phyloP scores from a whole-genome alignment of 1,140 invertebrate genomes.

The Micrasema longulum region DNA sequence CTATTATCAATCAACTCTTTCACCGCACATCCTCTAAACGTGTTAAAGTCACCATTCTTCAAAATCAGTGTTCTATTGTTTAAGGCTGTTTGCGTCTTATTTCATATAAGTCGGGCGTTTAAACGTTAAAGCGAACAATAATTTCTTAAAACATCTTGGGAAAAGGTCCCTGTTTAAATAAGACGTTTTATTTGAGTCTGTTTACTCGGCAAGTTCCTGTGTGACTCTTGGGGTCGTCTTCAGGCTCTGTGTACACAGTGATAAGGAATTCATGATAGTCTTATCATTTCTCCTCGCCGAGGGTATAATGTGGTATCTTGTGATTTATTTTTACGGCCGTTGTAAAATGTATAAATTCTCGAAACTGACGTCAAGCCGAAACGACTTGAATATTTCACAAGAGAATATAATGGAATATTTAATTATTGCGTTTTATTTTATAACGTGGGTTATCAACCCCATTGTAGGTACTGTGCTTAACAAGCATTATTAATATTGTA shows the following conservation, averaged over 20 bases:
- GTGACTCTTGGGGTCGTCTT: slow-evolving; percentile 14
- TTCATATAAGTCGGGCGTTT: too few relatives aligned
- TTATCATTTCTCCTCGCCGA: not conserved
- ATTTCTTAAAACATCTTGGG: slow-evolving; percentile 20
- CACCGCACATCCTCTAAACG: too few relatives aligned
- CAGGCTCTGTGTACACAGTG: slow-evolving; percentile 5
- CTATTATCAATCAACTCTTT: too few relatives aligned
- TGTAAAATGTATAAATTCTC: slow-evolving; percentile 13
- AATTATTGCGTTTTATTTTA: not conserved
- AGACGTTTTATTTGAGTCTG: slow-evolving; percentile 34
- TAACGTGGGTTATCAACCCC: too few relatives aligned
- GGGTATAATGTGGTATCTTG: slow-evolving; percentile 4
- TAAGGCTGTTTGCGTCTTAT: too few relatives aligned
- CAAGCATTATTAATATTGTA: too few relatives aligned
- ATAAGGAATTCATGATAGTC: slow-evolving; percentile 37
- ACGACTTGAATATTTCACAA: not conserved
- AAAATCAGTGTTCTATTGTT: too few relatives aligned
- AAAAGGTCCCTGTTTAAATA: slow-evolving; percentile 36
- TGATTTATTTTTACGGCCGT: slow-evolving; percentile 28
- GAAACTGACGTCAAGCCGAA: slow-evolving; percentile 9
- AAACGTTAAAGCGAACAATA: slow-evolving; percentile 14
- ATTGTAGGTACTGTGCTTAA: too few relatives aligned
- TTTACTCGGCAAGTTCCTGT: slow-evolving; percentile 23
- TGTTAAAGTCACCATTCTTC: too few relatives aligned
- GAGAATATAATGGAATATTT: slow-evolving; percentile 15